A percentile compares a stretch with the other conserved stretches of the same genome.
These are phyloP conservation scores for Eulemur mongoz DNA, from an alignment of 2,797 vertebrate genomes.

Conservation along the genomic window DNA sequence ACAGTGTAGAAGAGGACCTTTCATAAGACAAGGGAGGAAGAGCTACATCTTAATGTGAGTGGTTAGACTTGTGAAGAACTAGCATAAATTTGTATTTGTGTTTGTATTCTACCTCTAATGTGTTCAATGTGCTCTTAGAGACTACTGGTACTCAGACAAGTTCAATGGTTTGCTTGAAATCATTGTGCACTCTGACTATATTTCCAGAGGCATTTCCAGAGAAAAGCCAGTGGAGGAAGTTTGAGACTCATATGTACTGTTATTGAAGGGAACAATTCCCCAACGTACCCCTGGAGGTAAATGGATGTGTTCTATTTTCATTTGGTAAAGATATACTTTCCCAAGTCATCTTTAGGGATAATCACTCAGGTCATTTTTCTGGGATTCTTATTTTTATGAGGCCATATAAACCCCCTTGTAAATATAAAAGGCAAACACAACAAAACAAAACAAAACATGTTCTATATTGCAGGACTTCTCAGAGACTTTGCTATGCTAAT, in stretches of 20 bases:
- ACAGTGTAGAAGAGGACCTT: not conserved
- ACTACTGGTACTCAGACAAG: not conserved
- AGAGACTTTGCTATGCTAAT: not conserved
- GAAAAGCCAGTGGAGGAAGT: not conserved
- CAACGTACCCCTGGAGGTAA: not conserved
- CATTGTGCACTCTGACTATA: not conserved
- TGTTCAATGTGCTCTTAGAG: not conserved
- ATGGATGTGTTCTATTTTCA: not conserved
- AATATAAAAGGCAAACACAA: not conserved
- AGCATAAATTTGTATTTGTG: not conserved
- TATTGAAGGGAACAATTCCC: not conserved
- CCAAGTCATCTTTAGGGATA: not conserved
- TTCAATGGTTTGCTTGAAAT: not conserved
- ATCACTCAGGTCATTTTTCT: not conserved
- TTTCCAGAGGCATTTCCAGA: not conserved
- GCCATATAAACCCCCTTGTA: not conserved
- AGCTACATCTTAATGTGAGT: not conserved
- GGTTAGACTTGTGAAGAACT: not conserved
- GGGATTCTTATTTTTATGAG: not conserved
- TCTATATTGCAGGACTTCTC: not conserved
- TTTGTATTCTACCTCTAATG: not conserved
- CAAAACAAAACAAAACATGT: not conserved
- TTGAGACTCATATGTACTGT: not conserved
- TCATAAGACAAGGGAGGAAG: not conserved
- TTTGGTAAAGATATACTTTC: not conserved